Evolutionary conservation across 2,888 invertebrate species (phyloP).

Genomic region (Cerastis rubricosa): DNA sequence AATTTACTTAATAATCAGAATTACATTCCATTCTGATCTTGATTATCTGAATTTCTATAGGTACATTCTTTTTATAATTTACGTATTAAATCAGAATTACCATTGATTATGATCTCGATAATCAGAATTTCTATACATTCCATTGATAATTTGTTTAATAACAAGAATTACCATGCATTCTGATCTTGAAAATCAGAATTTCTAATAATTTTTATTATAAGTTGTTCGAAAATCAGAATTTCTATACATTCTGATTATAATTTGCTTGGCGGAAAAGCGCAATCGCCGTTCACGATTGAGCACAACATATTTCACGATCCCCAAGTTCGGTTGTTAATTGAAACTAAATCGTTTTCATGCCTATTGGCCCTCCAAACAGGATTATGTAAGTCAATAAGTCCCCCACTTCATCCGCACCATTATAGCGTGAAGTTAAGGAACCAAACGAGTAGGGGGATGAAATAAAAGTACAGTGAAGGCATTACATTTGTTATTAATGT

Average conservation of each 20-base stretch:
- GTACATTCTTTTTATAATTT: background rate
- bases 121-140: background rate
- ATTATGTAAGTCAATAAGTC: constrained; percentile 68
- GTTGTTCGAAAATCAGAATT: background rate
- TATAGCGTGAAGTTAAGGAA: constrained; percentile 63
- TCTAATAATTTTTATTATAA: background rate
- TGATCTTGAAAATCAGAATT: background rate
- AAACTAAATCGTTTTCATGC: constrained; percentile 71
- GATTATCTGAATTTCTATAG: background rate
- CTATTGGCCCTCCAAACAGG: constrained; percentile 67
- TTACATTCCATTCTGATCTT: background rate
- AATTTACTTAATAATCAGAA: background rate
- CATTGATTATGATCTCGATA: background rate
- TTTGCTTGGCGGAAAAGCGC: background rate
- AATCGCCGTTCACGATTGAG: constrained; percentile 1
- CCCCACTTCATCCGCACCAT: constrained; percentile 66
- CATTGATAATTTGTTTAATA: background rate
- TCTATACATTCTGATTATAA: background rate
- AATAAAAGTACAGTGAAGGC: constrained; percentile 63
- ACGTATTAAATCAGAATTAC: background rate
- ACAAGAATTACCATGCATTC: background rate
- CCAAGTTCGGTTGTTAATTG: constrained; percentile 62
- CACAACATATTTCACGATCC: constrained; percentile 40
- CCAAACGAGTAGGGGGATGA: constrained; percentile 59
- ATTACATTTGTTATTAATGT: constrained; percentile 70